Evolutionary conservation across 2,113 vertebrate genomes (phyloP), one percentile per base, ranked within the genome.

Genomic region (Rhineura floridana): DNA sequence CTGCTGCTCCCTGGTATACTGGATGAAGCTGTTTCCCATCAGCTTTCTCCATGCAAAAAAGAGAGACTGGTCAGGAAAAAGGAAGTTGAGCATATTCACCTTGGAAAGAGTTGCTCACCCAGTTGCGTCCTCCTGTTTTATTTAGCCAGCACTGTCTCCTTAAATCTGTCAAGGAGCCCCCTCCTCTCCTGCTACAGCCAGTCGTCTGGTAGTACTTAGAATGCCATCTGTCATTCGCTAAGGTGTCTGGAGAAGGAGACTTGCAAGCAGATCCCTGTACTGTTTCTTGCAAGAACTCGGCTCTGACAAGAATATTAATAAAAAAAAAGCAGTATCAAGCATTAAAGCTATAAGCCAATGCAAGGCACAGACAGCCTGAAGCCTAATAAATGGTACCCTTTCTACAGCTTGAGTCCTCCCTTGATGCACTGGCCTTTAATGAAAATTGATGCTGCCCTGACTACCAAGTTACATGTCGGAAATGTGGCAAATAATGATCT

Each of bases 261-360:
- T n/a, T n/a, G 9, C 50, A 1, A 85, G 36, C 48, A 30, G 39
- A 55, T 59, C 70, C 70, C 23, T 76, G 70, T 21, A 50, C 52
- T 33, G 44, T 65, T 63, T 65, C 73, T 46, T 36, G 55, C 15
- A 8, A 62, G 55, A 33, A 52, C 70, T 85, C 65, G 72, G 55
- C 42, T 77, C 28, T 65, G 84, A 77, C 72, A 48, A 77, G 72
- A 77, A n/a, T 39, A 77, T 85, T 77, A 65, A 85, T 85, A n/a
- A 63, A 63, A 63, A 72, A 46, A 48, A 55, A 65, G 42, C 33
- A 42, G 11, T 55, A 10, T 77, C 30, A 11, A 46, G 39, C 19
- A 2, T 15, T 39, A 25, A 83, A 42, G 67, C 33, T 21, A 72
- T 48, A 36, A 72, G 83, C 48, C 48, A 73, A 39, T 77, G 84